Evolutionary conservation across 2,797 vertebrate species (phyloP).

Genomic region (Crax fasciolata): DNA sequence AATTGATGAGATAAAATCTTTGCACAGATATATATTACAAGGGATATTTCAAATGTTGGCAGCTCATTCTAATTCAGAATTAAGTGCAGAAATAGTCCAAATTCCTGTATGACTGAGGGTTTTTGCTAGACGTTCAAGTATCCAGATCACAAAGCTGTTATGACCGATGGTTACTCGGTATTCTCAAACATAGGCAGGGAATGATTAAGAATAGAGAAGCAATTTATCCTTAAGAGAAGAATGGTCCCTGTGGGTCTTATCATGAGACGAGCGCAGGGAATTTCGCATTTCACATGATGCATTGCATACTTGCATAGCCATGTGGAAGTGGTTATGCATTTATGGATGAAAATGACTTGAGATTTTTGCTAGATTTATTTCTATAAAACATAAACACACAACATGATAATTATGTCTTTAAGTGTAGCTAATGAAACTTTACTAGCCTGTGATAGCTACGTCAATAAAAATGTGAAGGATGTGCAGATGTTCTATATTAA

Average conservation of each 20-base stretch:
- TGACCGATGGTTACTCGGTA: not conserved
- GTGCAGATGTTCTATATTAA: constrained; percentile 49
- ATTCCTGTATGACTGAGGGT: not conserved
- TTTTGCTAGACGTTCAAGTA: not conserved
- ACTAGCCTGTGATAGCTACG: constrained; percentile 22
- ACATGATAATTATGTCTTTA: constrained; percentile 27
- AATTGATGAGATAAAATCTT: constrained; percentile 8
- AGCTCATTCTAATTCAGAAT: not conserved
- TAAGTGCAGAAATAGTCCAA: not conserved
- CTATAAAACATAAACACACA: constrained; percentile 10
- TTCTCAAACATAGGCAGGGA: not conserved
- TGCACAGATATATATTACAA: not conserved
- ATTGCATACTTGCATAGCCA: not conserved
- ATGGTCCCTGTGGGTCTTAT: not conserved
- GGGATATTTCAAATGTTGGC: not conserved
- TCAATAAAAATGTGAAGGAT: constrained; percentile 61
- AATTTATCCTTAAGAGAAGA: not conserved
- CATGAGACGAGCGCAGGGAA: not conserved
- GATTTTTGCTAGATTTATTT: constrained; percentile 37
- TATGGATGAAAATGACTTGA: not conserved
- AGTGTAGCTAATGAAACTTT: constrained; percentile 67
- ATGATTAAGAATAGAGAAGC: not conserved
- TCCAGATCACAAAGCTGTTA: not conserved
- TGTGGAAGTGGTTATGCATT: not conserved
- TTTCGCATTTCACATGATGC: fast-evolving